Base-by-base conservation (phyloP, 2,113 vertebrate genomes). In the Nesogale talazaci region DNA sequence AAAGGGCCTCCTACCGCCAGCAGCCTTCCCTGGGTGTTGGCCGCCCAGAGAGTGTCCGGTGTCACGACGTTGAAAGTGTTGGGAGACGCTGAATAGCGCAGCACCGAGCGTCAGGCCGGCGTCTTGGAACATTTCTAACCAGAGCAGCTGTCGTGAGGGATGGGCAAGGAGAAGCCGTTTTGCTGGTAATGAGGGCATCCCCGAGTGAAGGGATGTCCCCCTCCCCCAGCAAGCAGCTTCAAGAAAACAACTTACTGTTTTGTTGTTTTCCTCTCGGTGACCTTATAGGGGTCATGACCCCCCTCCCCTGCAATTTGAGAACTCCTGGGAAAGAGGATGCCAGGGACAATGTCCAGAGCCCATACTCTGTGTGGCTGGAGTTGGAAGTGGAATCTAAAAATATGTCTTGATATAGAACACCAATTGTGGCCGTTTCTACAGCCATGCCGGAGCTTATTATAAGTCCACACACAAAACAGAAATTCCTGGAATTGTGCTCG, bases 311-410 rank as follows among this genome's bases (percentile, higher is more conserved):
- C 94, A 95, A 94, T 93, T 93, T 78, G 83, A 96, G 92, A 93
- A 94, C 93, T 86, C 92, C 94, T 74, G 88, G 89, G 85, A 91
- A 92, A 91, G 89, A 87, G 72, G 82, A 80, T 76, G 57, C 42
- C 0, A 29, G 80, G 83, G 94, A 97, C 95, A 96, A 85, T 92
- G 86, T 96, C 96, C 96, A 96, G 92, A 95, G 93, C 96, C 88
- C 91, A 40, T 77, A 59, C 72, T 93, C 92, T 92, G 72, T 93
- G 83, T 92, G 94, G 63, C 83, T 83, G 63, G 89, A 84, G 92
- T 92, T 78, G 79, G 95, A 86, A 95, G 94, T 86, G 90, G 96
- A 95, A 74, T 93, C 94, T 96, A 97, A 97, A 97, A 97, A 96
- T 97, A 96, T 11, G 83, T 90, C 94, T 95, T 88, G 74, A 91